Evolutionary conservation across 2,797 vertebrate species (phyloP), one percentile per base, ranked within the genome.

Genomic region (Pangasius sanitwongsei): DNA sequence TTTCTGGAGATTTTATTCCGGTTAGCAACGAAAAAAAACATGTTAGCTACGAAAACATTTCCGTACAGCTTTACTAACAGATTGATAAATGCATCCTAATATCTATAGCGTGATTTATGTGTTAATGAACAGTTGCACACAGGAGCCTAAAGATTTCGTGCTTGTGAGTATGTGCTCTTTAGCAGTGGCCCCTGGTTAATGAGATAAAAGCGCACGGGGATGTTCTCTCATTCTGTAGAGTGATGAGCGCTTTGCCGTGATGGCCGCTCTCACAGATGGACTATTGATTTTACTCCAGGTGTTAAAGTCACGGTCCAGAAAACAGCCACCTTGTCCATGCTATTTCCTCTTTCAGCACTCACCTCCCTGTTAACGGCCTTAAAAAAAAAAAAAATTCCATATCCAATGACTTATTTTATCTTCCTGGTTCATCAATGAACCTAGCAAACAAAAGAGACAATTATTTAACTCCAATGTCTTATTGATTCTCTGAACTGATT

Each of bases 261-360:
- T 83, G 81, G 86, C 50, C 85, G 77, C 53, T 89, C 67, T 81
- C 59, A 72, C 87, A 87, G 89, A 92, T 90, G 81, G 88, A 89
- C 81, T 92, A 92, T 92, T 91, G 92, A 93, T 92, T 91, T 91
- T 87, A 86, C 88, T 83, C 86, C 87, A 81, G 31, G 50, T 65
- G 81, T 87, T 90, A 91, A 92, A 90, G 77, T 70, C 48, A 61
- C 25, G 41, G 63, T 83, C 81, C 55, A 63, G 86, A 91, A 90
- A 88, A 89, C 53, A 41, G 31, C 28, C 85, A 61, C 82, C 81
- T 85, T 78, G 48, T 89, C 28, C 63, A 63, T 31, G 61, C 67
- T 37, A 28, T 59, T 87, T 83, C 87, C 85, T 74, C 87, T 86
- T 90, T 86, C 69, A 37, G 74, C 83, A 20, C 86, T 25, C 23